Evolutionary conservation across 64 coral and sea anemone genomes (phyloP).

Genomic region (Anthopleura sola): DNA sequence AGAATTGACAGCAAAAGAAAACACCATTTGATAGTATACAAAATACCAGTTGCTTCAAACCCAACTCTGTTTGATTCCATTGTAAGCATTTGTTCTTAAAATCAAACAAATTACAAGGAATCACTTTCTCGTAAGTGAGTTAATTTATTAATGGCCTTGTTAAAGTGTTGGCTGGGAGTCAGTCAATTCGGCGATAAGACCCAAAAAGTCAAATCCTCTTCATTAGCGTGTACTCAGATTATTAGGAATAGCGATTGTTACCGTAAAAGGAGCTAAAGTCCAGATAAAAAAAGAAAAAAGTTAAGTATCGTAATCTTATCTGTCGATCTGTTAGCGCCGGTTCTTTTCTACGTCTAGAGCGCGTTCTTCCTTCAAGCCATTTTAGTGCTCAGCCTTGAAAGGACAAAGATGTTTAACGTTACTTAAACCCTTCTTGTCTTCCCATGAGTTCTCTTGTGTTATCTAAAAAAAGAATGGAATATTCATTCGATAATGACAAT

Average conservation of each 20-base stretch:
- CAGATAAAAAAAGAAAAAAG: constrained; percentile 2
- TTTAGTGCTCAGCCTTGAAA: not conserved
- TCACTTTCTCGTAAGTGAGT: not conserved
- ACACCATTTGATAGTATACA: not conserved
- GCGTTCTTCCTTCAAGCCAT: not conserved
- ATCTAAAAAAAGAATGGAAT: not conserved
- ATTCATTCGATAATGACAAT: too few relatives aligned
- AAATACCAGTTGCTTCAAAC: too few relatives aligned
- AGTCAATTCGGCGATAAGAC: not conserved
- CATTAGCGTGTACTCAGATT: not conserved
- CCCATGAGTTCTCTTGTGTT: not conserved
- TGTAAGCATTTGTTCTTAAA: not conserved
- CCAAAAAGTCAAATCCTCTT: not conserved
- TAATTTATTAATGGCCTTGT: not conserved
- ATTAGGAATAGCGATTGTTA: not conserved
- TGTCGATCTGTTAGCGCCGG: not conserved
- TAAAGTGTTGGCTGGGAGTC: not conserved
- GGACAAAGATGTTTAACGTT: not conserved
- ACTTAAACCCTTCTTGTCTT: not conserved
- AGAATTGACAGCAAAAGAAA: not conserved
- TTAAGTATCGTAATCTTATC: not conserved
- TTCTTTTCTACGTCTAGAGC: not conserved
- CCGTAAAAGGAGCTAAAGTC: not conserved
- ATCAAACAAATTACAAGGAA: not conserved
- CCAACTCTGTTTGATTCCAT: not conserved